These are phyloP conservation scores for Propsilocerus akamusi DNA, from an alignment of 1,140 invertebrate genomes.

Conservation along the genomic window DNA sequence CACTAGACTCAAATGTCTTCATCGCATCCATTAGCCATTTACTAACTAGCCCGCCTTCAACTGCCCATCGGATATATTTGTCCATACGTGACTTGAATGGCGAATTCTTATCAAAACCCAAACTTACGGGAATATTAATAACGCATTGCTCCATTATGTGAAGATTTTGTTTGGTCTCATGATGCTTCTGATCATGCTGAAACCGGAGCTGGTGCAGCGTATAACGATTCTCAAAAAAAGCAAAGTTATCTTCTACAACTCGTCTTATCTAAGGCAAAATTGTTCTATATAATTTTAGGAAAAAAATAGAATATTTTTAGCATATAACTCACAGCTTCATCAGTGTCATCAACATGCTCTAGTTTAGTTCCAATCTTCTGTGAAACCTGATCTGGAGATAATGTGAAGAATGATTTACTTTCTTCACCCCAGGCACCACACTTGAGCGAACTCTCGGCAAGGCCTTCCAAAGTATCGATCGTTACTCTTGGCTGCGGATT, in stretches of 20 bases:
- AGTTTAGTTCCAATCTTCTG: constrained; percentile 46
- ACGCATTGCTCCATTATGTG: constrained; percentile 67
- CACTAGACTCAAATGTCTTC: constrained; percentile 25
- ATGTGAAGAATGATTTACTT: constrained; percentile 44
- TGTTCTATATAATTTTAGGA: neutral
- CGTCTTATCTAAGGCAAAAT: constrained; percentile 25
- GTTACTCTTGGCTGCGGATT: constrained; percentile 53
- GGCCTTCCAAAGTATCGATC: constrained; percentile 50
- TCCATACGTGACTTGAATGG: constrained; percentile 52
- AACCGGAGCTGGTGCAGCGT: constrained; percentile 42
- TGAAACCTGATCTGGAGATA: constrained; percentile 39
- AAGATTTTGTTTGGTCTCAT: constrained; percentile 30
- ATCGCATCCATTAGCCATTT: constrained; percentile 65
- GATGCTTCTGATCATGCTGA: constrained; percentile 28
- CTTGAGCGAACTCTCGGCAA: constrained; percentile 37
- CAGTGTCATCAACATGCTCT: constrained; percentile 33
- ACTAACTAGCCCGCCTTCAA: constrained; percentile 49
- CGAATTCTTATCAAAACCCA: constrained; percentile 64
- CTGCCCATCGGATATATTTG: constrained; percentile 37
- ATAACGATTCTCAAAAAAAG: constrained; percentile 64
- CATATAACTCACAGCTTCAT: constrained; percentile 28
- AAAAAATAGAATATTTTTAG: constrained; percentile 11
- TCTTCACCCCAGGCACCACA: constrained; percentile 50
- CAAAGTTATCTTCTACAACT: constrained; percentile 47
- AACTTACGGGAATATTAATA: constrained; percentile 57